These are phyloP conservation scores for Stenchaetothrips biformis DNA, from an alignment of 2,888 invertebrate genomes.

Conservation along the genomic window DNA sequence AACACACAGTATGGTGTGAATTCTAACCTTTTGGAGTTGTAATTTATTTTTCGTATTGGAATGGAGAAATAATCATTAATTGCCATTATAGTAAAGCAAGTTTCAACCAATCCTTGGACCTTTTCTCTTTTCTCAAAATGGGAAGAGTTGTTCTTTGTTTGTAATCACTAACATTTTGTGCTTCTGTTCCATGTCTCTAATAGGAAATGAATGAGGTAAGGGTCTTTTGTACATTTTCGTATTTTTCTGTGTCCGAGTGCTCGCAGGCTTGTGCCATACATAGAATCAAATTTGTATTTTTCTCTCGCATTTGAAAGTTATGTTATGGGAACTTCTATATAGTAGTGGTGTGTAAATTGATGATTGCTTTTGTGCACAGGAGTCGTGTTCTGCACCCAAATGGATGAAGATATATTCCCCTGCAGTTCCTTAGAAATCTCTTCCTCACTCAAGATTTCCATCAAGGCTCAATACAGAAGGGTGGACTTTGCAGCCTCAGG, in stretches of 20 bases:
- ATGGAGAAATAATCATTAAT: too few relatives aligned
- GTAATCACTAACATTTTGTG: not conserved
- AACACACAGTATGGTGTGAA: too few relatives aligned
- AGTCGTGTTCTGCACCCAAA: not conserved
- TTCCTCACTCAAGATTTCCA: not conserved
- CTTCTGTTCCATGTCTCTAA: conserved; percentile 1
- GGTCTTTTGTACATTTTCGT: not conserved
- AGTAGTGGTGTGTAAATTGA: not conserved
- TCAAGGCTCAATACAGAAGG: not conserved
- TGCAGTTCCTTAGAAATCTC: not conserved
- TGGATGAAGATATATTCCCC: not conserved
- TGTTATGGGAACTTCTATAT: not conserved
- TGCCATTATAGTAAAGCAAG: too few relatives aligned
- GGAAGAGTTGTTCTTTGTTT: not conserved
- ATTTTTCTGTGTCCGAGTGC: not conserved
- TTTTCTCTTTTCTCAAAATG: too few relatives aligned
- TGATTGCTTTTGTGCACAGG: not conserved
- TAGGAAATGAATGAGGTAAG: conserved; percentile 13
- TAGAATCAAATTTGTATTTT: not conserved
- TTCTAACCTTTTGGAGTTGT: too few relatives aligned
- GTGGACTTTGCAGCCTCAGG: not conserved
- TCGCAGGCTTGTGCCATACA: not conserved
- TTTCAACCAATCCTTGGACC: too few relatives aligned
- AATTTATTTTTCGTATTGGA: too few relatives aligned
- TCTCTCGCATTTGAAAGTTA: too few relatives aligned